Evolutionary conservation across 2,113 vertebrate genomes (phyloP).

Genomic region (Oryctolagus cuniculus): mOryCun1.1 NC_091448.1:57585001-57585500

Average conservation of each 20-base stretch:
- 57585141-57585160: neutral
- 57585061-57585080: constrained; percentile 85
- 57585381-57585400: constrained; percentile 88
- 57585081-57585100: constrained; percentile 83
- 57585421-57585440: constrained; percentile 88
- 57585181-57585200: constrained; percentile 88
- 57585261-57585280: constrained; percentile 86
- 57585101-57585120: constrained; percentile 70
- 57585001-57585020: constrained; percentile 76
- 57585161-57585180: constrained; percentile 75
- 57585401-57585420: constrained; percentile 87
- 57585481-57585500: neutral
- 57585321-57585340: constrained; percentile 90
- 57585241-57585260: constrained; percentile 63
- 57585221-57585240: constrained; percentile 89
- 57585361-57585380: constrained; percentile 87
- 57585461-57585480: constrained; percentile 46
- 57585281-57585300: constrained; percentile 89
- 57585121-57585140: constrained; percentile 58
- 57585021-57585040: constrained; percentile 78
- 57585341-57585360: constrained; percentile 83
- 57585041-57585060: constrained; percentile 82
- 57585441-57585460: constrained; percentile 83
- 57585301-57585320: constrained; percentile 86
- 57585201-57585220: constrained; percentile 89